Conservation (phyloP, 2,888 invertebrate genomes). For the Lumbricus terrestris region DNA sequence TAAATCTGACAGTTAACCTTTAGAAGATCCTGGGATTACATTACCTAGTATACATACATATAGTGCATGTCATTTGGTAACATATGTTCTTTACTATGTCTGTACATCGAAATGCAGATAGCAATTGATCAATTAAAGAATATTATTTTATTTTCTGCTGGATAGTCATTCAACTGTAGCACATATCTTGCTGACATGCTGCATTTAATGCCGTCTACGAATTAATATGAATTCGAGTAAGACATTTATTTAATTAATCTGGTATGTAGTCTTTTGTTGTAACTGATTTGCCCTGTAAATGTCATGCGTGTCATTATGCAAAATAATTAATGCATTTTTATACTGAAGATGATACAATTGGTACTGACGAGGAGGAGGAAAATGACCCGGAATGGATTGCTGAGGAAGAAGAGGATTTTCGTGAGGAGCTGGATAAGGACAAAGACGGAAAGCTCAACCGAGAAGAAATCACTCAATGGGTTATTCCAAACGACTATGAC, state of each 20-base stretch:
- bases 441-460: conserved; percentile 81
- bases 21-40: neutral
- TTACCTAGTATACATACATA: too few relatives aligned
- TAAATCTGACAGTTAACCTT: neutral
- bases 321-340: neutral
- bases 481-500: conserved; percentile 92
- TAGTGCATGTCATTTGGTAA: too few relatives aligned
- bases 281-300: neutral
- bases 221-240: too few relatives aligned
- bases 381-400: conserved; percentile 94
- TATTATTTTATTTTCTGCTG: too few relatives aligned
- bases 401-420: conserved; percentile 88
- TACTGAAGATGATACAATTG: conserved; percentile 5
- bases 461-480: conserved; percentile 82
- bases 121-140: too few relatives aligned
- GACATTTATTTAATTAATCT: too few relatives aligned
- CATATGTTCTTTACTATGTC: too few relatives aligned
- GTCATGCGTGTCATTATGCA: neutral
- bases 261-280: too few relatives aligned
- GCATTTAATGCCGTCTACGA: too few relatives aligned
- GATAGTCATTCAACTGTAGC: too few relatives aligned
- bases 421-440: conserved; percentile 76
- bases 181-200: too few relatives aligned
- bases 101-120: too few relatives aligned
- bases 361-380: conserved; percentile 58